Percentiles rank a stretch among this genome's conserved stretches.
Conservation (phyloP, 2,888 invertebrate genomes). For the Calliphora vomitoria region DNA sequence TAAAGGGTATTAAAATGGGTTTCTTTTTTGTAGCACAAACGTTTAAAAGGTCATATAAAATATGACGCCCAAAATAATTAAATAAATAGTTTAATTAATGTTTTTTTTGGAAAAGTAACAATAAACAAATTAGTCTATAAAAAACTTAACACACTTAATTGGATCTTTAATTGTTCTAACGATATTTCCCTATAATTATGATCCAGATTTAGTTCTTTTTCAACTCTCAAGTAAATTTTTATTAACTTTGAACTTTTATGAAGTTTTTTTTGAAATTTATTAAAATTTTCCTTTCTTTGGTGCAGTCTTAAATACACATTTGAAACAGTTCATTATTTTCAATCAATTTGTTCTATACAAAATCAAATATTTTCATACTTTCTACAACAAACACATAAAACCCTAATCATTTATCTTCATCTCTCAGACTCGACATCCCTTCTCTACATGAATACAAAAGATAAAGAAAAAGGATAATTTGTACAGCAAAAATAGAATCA, state of each 20-base stretch:
- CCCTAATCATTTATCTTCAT: constrained; percentile 63
- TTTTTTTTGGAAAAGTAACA: too few species aligned
- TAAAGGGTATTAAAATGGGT: neutral
- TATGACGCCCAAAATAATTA: too few species aligned
- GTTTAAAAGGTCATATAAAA: too few species aligned
- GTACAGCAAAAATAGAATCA: constrained; percentile 46
- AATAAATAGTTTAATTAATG: too few species aligned
- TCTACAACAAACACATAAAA: neutral
- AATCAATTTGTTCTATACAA: constrained; percentile 61
- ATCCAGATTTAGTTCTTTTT: too few species aligned
- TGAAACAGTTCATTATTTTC: constrained; percentile 64
- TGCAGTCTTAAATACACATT: constrained; percentile 10
- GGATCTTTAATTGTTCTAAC: too few species aligned
- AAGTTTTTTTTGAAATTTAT: neutral
- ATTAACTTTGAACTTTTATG: too few species aligned
- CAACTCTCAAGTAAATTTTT: too few species aligned
- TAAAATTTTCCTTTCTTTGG: neutral
- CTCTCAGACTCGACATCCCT: constrained; percentile 22
- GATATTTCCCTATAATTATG: too few species aligned
- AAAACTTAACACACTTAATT: too few species aligned
- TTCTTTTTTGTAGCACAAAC: too few species aligned
- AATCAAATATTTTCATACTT: constrained; percentile 39
- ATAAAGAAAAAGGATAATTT: constrained; percentile 44
- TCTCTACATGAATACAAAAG: neutral
- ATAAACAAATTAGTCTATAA: too few species aligned